These are phyloP conservation scores for Coregonus sp. DNA, from an alignment of 2,797 vertebrate genomes.

Conservation along the genomic window DNA sequence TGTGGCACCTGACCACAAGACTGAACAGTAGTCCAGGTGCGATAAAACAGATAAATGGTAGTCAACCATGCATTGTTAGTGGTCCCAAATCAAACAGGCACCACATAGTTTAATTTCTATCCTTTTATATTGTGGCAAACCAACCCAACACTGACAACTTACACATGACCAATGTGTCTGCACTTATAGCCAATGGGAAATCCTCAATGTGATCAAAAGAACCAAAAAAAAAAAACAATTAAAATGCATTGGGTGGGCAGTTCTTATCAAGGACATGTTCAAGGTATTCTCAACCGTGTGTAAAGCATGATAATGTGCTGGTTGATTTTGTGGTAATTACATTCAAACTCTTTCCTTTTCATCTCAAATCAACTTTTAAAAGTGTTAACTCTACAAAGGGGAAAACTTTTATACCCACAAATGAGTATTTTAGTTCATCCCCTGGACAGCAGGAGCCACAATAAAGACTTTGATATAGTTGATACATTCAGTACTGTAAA, in stretches of 20 bases:
- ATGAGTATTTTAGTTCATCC: conserved; percentile 20
- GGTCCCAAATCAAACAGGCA: no score
- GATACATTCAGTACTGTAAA: conserved; percentile 10
- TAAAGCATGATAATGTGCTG: not conserved
- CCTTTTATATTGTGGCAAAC: not conserved
- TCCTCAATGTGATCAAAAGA: conserved; percentile 45
- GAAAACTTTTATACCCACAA: no score
- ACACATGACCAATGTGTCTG: conserved; percentile 23
- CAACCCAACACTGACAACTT: conserved; percentile 4
- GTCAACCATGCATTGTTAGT: no score
- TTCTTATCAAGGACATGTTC: conserved; percentile 39
- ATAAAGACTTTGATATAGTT: not conserved
- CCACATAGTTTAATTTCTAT: not conserved
- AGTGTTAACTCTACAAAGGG: conserved; percentile 17
- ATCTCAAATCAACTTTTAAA: conserved; percentile 43
- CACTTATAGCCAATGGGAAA: not conserved
- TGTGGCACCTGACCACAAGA: no score
- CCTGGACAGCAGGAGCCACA: conserved; percentile 2
- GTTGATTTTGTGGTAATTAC: conserved; percentile 42
- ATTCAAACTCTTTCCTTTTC: conserved; percentile 11
- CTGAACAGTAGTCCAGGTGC: no score
- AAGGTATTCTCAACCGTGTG: conserved; percentile 39
- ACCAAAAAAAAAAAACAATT: conserved; percentile 10
- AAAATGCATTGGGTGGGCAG: conserved; percentile 16
- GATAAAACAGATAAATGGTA: no score